A percentile compares a stretch with the other conserved stretches of the same genome.
phyloP scores from a whole-genome alignment of 2,797 vertebrate species.

The Ispidina picta region DNA sequence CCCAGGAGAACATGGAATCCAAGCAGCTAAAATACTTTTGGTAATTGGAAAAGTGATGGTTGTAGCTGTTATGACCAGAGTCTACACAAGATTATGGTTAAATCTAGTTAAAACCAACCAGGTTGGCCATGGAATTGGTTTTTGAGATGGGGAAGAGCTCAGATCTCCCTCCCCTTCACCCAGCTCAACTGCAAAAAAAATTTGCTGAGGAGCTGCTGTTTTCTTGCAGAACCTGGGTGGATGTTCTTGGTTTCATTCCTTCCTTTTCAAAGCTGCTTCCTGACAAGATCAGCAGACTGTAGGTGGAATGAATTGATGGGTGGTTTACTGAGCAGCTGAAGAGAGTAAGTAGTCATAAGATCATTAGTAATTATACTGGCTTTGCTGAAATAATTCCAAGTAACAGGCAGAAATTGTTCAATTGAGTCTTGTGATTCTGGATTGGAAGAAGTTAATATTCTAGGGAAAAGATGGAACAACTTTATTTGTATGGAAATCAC shows the following conservation, averaged over 20 bases:
- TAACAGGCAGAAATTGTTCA: constrained; percentile 8
- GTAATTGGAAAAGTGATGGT: not conserved
- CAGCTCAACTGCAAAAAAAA: not conserved
- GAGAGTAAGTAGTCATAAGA: constrained; percentile 46
- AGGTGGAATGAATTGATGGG: constrained; percentile 46
- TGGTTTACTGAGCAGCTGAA: constrained; percentile 32
- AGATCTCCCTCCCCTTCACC: not conserved
- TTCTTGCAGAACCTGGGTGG: not conserved
- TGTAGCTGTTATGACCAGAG: not conserved
- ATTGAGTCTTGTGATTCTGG: not conserved
- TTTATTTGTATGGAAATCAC: not conserved
- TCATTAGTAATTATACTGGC: constrained; percentile 50
- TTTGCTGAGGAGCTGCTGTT: not conserved
- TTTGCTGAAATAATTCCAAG: constrained; percentile 46
- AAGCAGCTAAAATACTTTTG: not conserved
- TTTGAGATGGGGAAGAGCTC: not conserved
- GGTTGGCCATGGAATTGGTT: not conserved
- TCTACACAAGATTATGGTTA: not conserved
- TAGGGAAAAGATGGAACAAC: not conserved
- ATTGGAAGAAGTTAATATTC: constrained; percentile 20
- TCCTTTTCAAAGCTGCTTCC: not conserved
- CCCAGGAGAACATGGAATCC: not conserved
- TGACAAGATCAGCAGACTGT: constrained; percentile 33
- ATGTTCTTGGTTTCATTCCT: not conserved
- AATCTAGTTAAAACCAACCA: not conserved